Conservation (phyloP, 2,888 invertebrate genomes). For the Atrina japonica region DNA sequence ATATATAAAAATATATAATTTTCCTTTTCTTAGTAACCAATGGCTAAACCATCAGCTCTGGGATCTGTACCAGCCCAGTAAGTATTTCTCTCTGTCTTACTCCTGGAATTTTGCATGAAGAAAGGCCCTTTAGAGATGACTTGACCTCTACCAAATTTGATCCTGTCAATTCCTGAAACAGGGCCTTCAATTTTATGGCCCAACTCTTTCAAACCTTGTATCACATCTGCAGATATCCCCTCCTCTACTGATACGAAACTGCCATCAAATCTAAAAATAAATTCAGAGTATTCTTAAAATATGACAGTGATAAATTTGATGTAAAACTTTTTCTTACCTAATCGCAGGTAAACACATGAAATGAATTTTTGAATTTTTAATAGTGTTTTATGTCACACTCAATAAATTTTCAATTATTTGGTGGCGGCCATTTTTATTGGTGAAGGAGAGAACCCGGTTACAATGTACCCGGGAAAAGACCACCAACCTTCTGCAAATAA, state of each 20-base stretch:
- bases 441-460: too few species aligned
- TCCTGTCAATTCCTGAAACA: conserved; percentile 57
- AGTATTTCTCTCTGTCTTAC: conserved; percentile 32
- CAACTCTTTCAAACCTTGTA: conserved; percentile 56
- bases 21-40: conserved; percentile 58
- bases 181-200: conserved; percentile 67
- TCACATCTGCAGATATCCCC: conserved; percentile 63
- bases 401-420: too few species aligned
- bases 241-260: conserved; percentile 66
- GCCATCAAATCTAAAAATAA: conserved; percentile 45
- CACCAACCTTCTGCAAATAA: too few species aligned
- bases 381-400: too few species aligned
- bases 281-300: not conserved
- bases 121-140: conserved; percentile 71
- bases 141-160: conserved; percentile 77
- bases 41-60: conserved; percentile 72
- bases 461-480: too few species aligned
- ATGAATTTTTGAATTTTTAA: not conserved
- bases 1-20: too few species aligned
- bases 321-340: not conserved
- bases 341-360: not conserved
- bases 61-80: conserved; percentile 78
- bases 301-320: conserved; percentile 1
- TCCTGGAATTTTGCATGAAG: not conserved
- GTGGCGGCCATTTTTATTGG: not conserved